Conservation (phyloP, 2,797 vertebrate species). For the Anabas testudineus region DNA sequence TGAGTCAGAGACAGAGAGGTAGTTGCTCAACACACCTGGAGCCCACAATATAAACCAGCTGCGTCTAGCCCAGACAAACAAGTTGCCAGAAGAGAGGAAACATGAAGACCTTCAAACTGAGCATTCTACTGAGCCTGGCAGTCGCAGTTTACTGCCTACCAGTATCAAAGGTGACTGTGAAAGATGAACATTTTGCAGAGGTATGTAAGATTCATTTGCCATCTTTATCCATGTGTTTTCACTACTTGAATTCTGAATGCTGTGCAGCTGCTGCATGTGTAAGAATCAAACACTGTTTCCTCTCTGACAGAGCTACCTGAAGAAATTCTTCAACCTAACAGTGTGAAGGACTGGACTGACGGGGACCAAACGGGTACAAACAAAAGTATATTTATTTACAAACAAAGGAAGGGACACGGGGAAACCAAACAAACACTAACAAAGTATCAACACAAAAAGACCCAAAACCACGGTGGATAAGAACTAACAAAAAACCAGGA, state of each 20-base stretch:
- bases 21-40: conserved; percentile 62
- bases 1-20: conserved; percentile 29
- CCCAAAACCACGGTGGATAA: too few relatives aligned
- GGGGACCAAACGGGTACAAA: too few relatives aligned
- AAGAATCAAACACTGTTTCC: background rate
- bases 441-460: too few relatives aligned
- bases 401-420: too few relatives aligned
- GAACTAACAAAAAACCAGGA: too few relatives aligned
- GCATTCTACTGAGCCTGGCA: conserved; percentile 72
- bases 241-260: background rate
- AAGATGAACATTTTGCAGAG: conserved; percentile 72
- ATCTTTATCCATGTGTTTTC: background rate
- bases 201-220: conserved; percentile 50
- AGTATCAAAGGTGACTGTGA: conserved; percentile 12
- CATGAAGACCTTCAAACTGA: conserved; percentile 73
- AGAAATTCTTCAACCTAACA: conserved; percentile 86
- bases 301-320: conserved; percentile 86
- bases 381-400: too few relatives aligned
- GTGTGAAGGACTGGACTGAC: too few relatives aligned
- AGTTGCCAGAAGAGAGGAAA: conserved; percentile 33
- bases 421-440: too few relatives aligned
- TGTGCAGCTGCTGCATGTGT: background rate
- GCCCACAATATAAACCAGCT: conserved; percentile 62
- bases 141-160: conserved; percentile 63
- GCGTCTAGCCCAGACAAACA: conserved; percentile 33